Percentiles rank a stretch among this genome's conserved stretches.
These are phyloP conservation scores for Saimiri boliviensis DNA, from an alignment of 2,113 vertebrate species.

Conservation along the genomic window DNA sequence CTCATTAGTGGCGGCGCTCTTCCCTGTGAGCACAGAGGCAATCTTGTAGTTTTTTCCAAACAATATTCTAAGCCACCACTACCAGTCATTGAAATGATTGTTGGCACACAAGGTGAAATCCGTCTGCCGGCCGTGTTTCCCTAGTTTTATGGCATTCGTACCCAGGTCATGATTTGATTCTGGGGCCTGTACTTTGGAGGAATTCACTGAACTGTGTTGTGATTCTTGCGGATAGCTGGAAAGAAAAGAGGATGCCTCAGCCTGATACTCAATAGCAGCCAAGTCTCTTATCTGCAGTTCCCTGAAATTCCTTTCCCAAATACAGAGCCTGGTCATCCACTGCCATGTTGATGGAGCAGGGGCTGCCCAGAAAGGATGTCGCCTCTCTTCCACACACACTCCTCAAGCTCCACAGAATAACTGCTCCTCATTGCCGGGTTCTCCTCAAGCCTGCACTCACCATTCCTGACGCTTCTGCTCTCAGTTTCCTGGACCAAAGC, in stretches of 20 bases:
- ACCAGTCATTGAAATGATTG: background rate
- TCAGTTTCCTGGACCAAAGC: background rate
- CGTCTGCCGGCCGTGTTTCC: background rate
- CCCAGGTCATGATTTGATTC: background rate
- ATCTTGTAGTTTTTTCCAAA: background rate
- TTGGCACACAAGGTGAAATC: background rate
- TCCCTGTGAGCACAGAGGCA: background rate
- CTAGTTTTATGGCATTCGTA: background rate
- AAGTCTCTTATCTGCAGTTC: background rate
- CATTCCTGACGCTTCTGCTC: background rate
- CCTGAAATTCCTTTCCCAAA: background rate
- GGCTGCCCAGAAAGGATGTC: background rate
- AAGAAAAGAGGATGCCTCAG: background rate
- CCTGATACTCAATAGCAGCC: background rate
- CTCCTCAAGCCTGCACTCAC: background rate
- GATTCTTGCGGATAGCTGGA: background rate
- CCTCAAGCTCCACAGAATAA: background rate
- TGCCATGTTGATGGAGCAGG: background rate
- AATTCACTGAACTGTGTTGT: background rate
- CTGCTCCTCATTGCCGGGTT: background rate
- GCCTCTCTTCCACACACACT: accelerated
- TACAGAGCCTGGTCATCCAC: background rate
- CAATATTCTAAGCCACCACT: background rate
- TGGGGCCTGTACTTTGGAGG: background rate
- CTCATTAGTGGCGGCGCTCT: background rate